phyloP scores from a whole-genome alignment of 2,888 invertebrate genomes.

The Panopea generosa region DNA sequence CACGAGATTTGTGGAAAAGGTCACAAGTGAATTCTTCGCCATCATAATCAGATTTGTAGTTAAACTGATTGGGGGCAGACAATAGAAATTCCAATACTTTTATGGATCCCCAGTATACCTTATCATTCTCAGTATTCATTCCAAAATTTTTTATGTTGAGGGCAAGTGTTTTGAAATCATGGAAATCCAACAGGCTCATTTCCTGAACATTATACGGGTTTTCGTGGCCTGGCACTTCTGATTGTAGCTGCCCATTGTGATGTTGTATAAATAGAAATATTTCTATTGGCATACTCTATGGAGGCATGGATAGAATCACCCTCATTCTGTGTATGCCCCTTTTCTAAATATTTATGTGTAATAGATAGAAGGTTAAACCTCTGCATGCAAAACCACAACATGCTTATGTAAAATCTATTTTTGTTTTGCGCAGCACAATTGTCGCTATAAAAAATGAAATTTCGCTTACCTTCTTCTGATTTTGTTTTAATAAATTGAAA shows the following conservation, averaged over 20 bases:
- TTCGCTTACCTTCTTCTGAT: too few relatives aligned
- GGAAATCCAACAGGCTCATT: constrained; percentile 4
- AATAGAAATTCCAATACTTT: constrained; percentile 6
- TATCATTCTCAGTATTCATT: constrained; percentile 19
- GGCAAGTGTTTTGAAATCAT: constrained; percentile 1
- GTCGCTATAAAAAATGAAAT: constrained; percentile 40
- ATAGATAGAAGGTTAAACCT: constrained; percentile 29
- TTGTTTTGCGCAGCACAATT: constrained; percentile 46
- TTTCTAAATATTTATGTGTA: constrained; percentile 35
- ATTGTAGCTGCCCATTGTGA: constrained; percentile 16
- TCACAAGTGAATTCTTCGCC: constrained; percentile 19
- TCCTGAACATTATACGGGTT: constrained; percentile 15
- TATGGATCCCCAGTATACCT: constrained; percentile 30
- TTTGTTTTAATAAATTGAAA: constrained; percentile 19
- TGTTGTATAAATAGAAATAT: constrained; percentile 12
- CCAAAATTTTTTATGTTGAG: constrained; percentile 7
- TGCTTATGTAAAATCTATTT: constrained; percentile 33
- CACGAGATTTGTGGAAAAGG: constrained; percentile 16
- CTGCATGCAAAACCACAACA: constrained; percentile 39
- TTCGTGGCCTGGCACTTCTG: background rate
- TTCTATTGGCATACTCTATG: constrained; percentile 15
- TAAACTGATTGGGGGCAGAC: constrained; percentile 19
- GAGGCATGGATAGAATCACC: constrained; percentile 21
- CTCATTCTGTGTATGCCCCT: constrained; percentile 40
- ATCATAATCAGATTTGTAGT: constrained; percentile 30